Base-by-base conservation (phyloP, 1,140 invertebrate species). In the Drosophila rufa region DNA sequence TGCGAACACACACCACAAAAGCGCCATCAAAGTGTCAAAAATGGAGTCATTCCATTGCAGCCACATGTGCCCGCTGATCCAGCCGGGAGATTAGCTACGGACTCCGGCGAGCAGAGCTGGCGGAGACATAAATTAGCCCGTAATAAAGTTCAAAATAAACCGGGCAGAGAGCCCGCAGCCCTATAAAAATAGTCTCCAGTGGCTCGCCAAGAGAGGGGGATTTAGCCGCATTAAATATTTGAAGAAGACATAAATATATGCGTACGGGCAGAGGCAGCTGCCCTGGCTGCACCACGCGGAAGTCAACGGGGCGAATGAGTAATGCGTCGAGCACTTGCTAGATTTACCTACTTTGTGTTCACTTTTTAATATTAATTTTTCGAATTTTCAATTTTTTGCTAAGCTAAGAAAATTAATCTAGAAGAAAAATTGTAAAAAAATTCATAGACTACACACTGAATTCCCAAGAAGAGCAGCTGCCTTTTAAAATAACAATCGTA, bases 121-220 rank as follows among this genome's bases (percentile, higher is more conserved):
- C 57, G 67, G 60, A 80, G 80, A 80, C 65, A 89, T 87, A 87
- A 87, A 89, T 87, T 87, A 89, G 76, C 68, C 64, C 69, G 70
- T 75, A 87, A 89, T 84, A 79, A 87, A 79, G 83, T 82, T 65
- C 47, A 51, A 82, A 82, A 79, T 79, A 83, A 82, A 80, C 81
- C 57, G 45, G 60, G 25, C 57, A 56, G 57, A 25, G 53, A 36
- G 75, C 53, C 75, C 58, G 50, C 57, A 65, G 57, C 74, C 70
- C 66, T 73, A 73, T 79, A 83, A 69, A 86, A 89, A 86, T 86
- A 86, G 84, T 79, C 56, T 82, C 75, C 65, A 77, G 75, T 51
- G 64, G 61, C 38, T 50, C 43, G 25, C 46, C 42, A 50, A 70
- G 73, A 43, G 53, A 2, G 68, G 75, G 76, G 61, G 83, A 71